These are phyloP conservation scores for Paralichthys olivaceus DNA, from an alignment of 2,113 vertebrate genomes.

Conservation along the genomic window DNA sequence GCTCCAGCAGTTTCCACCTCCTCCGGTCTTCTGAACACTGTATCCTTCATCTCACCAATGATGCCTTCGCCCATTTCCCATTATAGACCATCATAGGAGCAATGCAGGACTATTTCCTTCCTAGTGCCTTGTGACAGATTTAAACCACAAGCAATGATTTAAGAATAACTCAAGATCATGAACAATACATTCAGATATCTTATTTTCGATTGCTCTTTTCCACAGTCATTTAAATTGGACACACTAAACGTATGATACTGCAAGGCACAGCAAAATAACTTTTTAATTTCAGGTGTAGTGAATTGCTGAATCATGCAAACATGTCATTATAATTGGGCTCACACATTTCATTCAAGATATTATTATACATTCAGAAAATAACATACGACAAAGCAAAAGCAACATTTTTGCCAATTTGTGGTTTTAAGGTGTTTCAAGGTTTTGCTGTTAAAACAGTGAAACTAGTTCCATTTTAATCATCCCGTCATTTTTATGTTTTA, in stretches of 20 bases:
- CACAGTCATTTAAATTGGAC: too few species aligned
- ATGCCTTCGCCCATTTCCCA: not conserved
- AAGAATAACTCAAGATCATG: not conserved
- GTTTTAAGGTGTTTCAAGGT: too few species aligned
- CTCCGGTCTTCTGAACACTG: conserved; percentile 11
- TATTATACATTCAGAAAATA: not conserved
- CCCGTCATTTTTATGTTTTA: not conserved
- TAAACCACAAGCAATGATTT: not conserved
- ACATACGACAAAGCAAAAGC: not conserved
- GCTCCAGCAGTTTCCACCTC: conserved; percentile 9
- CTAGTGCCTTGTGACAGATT: conserved; percentile 20
- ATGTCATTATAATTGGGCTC: not conserved
- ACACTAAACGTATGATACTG: too few species aligned
- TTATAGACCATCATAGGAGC: not conserved
- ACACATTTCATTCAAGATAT: conserved; percentile 5
- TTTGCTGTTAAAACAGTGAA: not conserved
- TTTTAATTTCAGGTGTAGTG: too few species aligned
- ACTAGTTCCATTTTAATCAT: not conserved
- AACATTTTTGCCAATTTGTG: too few species aligned
- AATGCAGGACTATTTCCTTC: not conserved
- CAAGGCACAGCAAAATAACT: too few species aligned
- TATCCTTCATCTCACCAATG: not conserved
- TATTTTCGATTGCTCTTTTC: too few species aligned
- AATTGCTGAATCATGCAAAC: not conserved
- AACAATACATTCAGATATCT: too few species aligned